These are phyloP conservation scores for Setipinna tenuifilis DNA, from an alignment of 2,797 vertebrate genomes.

Conservation along the genomic window DNA sequence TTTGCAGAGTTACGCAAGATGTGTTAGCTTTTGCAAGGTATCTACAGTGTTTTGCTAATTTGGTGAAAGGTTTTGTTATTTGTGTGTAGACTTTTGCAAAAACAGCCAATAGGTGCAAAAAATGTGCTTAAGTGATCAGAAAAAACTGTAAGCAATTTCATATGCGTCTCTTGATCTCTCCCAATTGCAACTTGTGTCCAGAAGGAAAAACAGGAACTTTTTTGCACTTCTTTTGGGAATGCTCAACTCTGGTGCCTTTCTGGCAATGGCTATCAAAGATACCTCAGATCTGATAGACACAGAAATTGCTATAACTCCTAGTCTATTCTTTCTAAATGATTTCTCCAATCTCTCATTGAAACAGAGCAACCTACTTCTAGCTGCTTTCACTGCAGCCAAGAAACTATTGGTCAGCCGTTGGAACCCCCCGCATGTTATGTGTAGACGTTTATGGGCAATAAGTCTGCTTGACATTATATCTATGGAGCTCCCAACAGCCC, in stretches of 20 bases:
- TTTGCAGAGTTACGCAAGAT: too few relatives aligned
- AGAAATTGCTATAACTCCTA: background rate
- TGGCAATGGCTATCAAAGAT: background rate
- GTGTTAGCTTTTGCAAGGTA: too few relatives aligned
- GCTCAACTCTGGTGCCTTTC: background rate
- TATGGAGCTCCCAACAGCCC: slow-evolving; percentile 14
- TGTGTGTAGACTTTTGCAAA: too few relatives aligned
- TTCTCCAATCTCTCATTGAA: background rate
- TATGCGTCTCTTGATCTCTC: background rate
- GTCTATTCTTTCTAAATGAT: background rate
- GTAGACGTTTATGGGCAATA: background rate
- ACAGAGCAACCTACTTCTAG: slow-evolving; percentile 7
- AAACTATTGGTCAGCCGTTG: background rate
- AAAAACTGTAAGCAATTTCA: background rate
- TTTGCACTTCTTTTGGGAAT: slow-evolving; percentile 26
- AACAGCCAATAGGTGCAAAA: too few relatives aligned
- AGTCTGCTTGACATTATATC: slow-evolving; percentile 21
- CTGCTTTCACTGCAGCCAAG: slow-evolving; percentile 26
- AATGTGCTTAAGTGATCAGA: too few relatives aligned
- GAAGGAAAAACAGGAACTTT: background rate
- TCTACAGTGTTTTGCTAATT: too few relatives aligned
- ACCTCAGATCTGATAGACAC: background rate
- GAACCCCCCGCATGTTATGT: background rate
- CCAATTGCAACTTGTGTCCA: background rate
- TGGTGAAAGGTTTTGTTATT: too few relatives aligned